Evolutionary conservation across 2,113 vertebrate species (phyloP), one percentile per base, ranked within the genome.

Genomic region (Thalassoma bifasciatum): DNA sequence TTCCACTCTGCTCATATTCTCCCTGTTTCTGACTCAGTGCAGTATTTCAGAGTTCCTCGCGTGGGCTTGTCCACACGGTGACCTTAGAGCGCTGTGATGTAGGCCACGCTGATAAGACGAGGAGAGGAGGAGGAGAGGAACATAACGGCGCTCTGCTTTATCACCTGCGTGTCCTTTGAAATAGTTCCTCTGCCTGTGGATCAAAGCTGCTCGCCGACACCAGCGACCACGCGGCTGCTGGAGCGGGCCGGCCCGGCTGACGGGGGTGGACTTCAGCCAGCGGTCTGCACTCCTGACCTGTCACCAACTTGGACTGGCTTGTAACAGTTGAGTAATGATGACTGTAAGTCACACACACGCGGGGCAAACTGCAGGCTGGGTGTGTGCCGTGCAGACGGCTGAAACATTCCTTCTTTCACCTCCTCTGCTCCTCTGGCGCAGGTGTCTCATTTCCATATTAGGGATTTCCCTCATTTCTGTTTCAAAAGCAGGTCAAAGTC

Each of bases 151-250:
- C 60, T 16, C 47, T 37, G 67, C 85, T 91, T 93, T 92, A 89
- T 90, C 85, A 85, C 87, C 84, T 81, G 47, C 3, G 37, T 87
- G 88, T 54, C 85, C 92, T 94, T 91, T 92, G 93, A 90, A 90
- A 91, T 47, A 11, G 82, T 84, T 88, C 82, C 79, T 72, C 82
- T 85, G 78, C 57, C 58, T 69, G 76, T 62, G 42, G 79, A 92
- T 93, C 83, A 94, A 94, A 94, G 88, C 19, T 0, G 1, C n/a
- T 40, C 0, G 72, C 85, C 66, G 68, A 10, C 66, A 19, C 47
- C 8, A 8, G 44, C n/a, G 50, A 66, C 69, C 1, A 7, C 4
- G 6, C 10, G 16, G 74, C 47, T 58, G 67, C 71, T 7, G 75
- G 50, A 37, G 65, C 40, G 1, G 54, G 47, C 58, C n/a, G 52